Percentiles rank a stretch among this genome's conserved stretches.
Evolutionary conservation across 2,888 invertebrate genomes (phyloP).

Genomic region (Neoaliturus tenellus): DNA sequence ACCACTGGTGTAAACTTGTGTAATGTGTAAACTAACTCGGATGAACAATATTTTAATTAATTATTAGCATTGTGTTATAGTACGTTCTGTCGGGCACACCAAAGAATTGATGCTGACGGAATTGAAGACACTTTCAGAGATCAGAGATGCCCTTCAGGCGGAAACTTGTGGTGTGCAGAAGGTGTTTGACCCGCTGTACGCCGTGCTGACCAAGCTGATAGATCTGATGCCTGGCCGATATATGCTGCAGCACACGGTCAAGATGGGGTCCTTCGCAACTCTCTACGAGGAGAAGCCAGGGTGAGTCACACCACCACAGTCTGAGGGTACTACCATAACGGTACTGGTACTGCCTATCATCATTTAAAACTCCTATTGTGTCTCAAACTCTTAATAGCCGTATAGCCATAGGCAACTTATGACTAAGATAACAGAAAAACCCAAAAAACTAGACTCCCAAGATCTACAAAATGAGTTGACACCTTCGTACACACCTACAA

Average conservation of each 20-base stretch:
- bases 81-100: slow-evolving; percentile 59
- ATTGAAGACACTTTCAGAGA: slow-evolving; percentile 42
- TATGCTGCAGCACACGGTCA: slow-evolving; percentile 58
- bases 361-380: too few species aligned
- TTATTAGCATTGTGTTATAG: slow-evolving; percentile 32
- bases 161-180: background rate
- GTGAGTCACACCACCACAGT: slow-evolving; percentile 38
- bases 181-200: slow-evolving; percentile 57
- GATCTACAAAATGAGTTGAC: too few species aligned
- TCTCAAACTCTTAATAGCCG: too few species aligned
- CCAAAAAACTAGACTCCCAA: too few species aligned
- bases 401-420: too few species aligned
- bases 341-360: too few species aligned
- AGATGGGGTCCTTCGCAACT: slow-evolving; percentile 59
- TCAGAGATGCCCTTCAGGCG: background rate
- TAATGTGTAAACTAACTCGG: too few species aligned
- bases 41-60: too few species aligned
- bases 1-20: too few species aligned
- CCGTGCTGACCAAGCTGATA: slow-evolving; percentile 58
- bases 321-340: too few species aligned
- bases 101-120: slow-evolving; percentile 60
- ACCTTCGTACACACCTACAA: too few species aligned
- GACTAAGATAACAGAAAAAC: too few species aligned
- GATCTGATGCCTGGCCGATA: slow-evolving; percentile 61
- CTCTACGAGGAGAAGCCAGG: slow-evolving; percentile 44